Conservation (phyloP, 2,888 invertebrate genomes). For the Flabesymbios commensalis region DNA sequence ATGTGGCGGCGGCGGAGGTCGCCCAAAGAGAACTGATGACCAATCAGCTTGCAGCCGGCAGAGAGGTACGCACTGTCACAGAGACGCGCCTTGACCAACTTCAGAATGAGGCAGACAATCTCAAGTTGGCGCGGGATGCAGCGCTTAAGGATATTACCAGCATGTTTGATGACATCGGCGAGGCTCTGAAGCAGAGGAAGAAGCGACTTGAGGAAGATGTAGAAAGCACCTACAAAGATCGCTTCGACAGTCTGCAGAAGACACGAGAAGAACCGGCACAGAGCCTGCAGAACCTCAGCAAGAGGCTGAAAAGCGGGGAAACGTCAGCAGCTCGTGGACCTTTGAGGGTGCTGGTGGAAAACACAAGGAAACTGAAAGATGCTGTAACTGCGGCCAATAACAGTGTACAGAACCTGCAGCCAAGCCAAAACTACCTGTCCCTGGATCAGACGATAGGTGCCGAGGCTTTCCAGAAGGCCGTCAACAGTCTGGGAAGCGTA, state of each 20-base stretch:
- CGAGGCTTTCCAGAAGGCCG: slow-evolving; percentile 12
- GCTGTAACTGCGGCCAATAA: not conserved
- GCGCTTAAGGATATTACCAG: slow-evolving; percentile 19
- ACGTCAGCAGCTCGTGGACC: too few species aligned
- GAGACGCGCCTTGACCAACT: slow-evolving; percentile 15
- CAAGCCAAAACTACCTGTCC: slow-evolving; percentile 23
- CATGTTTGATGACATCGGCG: slow-evolving; percentile 19
- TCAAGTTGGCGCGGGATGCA: slow-evolving; percentile 14
- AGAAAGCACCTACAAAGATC: slow-evolving; percentile 15
- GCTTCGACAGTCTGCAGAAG: slow-evolving; percentile 8
- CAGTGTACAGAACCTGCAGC: slow-evolving; percentile 8
- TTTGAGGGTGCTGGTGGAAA: slow-evolving; percentile 17
- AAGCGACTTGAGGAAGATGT: slow-evolving; percentile 16
- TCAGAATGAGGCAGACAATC: slow-evolving; percentile 16
- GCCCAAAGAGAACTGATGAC: slow-evolving; percentile 21
- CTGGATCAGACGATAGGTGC: slow-evolving; percentile 21
- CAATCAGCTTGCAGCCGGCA: slow-evolving; percentile 12
- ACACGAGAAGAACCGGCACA: too few species aligned
- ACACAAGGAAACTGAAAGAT: slow-evolving; percentile 5
- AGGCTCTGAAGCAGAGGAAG: slow-evolving; percentile 17
- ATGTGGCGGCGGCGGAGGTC: slow-evolving; percentile 21
- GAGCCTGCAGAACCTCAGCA: not conserved
- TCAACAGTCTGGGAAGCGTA: slow-evolving; percentile 13
- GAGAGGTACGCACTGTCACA: not conserved
- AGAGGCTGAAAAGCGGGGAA: slow-evolving; percentile 8